Base-by-base conservation (phyloP, 1,140 invertebrate species). In the Ceratosolen solmsi region DNA sequence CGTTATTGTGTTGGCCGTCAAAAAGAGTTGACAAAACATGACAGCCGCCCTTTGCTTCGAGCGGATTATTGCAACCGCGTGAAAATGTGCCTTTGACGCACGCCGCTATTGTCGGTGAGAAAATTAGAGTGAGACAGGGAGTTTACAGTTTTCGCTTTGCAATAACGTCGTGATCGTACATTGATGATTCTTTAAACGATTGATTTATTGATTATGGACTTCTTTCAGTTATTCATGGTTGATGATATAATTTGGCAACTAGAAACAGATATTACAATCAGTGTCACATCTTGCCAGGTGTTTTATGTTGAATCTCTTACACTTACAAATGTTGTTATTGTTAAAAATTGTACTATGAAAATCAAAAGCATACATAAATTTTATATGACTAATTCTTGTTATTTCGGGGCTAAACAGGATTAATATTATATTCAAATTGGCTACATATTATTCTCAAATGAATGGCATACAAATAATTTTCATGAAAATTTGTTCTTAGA, bases 1-100 rank as follows among this genome's bases (percentile, higher is more conserved):
- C 5, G 27, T 22, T 17, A 78, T 78, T 78, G 46, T 78, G 27
- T 33, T 33, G 5, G 20, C 17, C 30, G 49, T 89, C 86, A 89
- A 90, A 87, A 88, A 87, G 86, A 90, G 90, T 91, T 91, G 89
- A 90, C 90, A 90, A 89, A 90, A 91, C 87, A 90, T 89, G 89
- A 89, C 89, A 38, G 30, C 46, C 30, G 65, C 11, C n/a, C 20
- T 65, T 78, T 25, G 46, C 46, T 63, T 60, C 56, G 56, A 25
- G 9, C 17, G 73, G 80, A 81, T 81, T 81, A 81, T 75, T 72
- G 80, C 72, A 38, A 60, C 60, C 80, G 73, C 60, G 73, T 76
- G 80, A 70, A 81, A 80, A 68, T 9, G 49, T 17, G 79, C 46
- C 77, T 80, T 75, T 80, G 79, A 65, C 30, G 70, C 56, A 27